Conservation (phyloP, 2,888 invertebrate genomes). For the Drosophila multiciliata region DNA sequence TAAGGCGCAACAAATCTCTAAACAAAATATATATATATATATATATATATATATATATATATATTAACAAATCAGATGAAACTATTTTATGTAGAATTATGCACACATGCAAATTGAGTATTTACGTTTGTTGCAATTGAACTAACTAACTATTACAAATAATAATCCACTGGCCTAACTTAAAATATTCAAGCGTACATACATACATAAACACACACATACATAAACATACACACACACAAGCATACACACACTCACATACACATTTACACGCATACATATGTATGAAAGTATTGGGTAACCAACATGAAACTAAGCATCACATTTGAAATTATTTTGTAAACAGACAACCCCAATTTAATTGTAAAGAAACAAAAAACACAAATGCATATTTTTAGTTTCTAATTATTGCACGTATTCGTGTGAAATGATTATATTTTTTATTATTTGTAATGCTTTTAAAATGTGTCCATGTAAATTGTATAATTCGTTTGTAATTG, state of each 20-base stretch:
- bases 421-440: constrained; percentile 19
- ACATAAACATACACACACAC: not conserved
- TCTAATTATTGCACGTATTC: constrained; percentile 26
- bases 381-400: constrained; percentile 53
- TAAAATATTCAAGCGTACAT: constrained; percentile 27
- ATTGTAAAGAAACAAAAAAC: constrained; percentile 35
- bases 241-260: not conserved
- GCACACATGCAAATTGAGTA: constrained; percentile 68
- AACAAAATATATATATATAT: constrained; percentile 2
- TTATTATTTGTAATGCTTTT: constrained; percentile 28
- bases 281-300: constrained; percentile 39
- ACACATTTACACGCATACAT: not conserved
- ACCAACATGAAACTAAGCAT: constrained; percentile 66
- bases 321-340: constrained; percentile 77
- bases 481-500: constrained; percentile 42
- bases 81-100: constrained; percentile 80
- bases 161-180: constrained; percentile 45
- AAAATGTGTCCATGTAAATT: constrained; percentile 63
- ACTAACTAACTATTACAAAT: constrained; percentile 50
- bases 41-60: constrained; percentile 7
- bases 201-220: constrained; percentile 1
- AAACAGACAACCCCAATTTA: constrained; percentile 55
- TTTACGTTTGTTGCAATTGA: constrained; percentile 78
- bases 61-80: constrained; percentile 49
- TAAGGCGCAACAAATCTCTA: constrained; percentile 61